phyloP scores from a whole-genome alignment of 2,888 invertebrate genomes.

The Protodeltote pygarga region DNA sequence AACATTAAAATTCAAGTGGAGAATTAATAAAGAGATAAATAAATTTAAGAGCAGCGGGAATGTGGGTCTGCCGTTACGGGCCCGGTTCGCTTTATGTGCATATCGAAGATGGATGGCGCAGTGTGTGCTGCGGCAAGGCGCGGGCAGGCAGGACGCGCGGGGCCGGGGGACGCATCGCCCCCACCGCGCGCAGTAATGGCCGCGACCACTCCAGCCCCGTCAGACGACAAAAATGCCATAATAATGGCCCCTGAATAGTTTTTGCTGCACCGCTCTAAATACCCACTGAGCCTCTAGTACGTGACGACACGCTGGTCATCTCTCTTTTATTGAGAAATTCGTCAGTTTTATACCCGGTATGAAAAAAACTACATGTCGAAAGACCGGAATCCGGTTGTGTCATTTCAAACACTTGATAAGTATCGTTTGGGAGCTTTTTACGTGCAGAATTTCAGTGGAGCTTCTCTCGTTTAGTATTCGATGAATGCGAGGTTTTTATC shows the following conservation, averaged over 20 bases:
- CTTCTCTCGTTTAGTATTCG: constrained; percentile 80
- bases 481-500: constrained; percentile 79
- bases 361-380: constrained; percentile 76
- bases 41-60: constrained; percentile 85
- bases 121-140: constrained; percentile 63
- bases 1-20: constrained; percentile 81
- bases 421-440: constrained; percentile 80
- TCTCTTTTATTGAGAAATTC: constrained; percentile 87
- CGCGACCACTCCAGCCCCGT: constrained; percentile 82
- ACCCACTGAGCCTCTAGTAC: constrained; percentile 77
- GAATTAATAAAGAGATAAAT: constrained; percentile 87
- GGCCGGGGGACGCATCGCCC: constrained; percentile 58
- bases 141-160: constrained; percentile 49
- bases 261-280: constrained; percentile 86
- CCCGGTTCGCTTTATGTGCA: constrained; percentile 86
- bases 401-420: constrained; percentile 88
- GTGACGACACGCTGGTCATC: constrained; percentile 83
- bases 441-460: constrained; percentile 78
- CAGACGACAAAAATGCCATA: constrained; percentile 88
- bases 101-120: constrained; percentile 85
- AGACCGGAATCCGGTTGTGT: constrained; percentile 84
- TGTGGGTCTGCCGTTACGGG: constrained; percentile 84
- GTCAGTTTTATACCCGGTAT: constrained; percentile 82
- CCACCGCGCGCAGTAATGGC: constrained; percentile 76
- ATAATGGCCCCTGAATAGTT: constrained; percentile 86